phyloP scores from a whole-genome alignment of 1,140 invertebrate species.

The Spodoptera frugiperda region DNA sequence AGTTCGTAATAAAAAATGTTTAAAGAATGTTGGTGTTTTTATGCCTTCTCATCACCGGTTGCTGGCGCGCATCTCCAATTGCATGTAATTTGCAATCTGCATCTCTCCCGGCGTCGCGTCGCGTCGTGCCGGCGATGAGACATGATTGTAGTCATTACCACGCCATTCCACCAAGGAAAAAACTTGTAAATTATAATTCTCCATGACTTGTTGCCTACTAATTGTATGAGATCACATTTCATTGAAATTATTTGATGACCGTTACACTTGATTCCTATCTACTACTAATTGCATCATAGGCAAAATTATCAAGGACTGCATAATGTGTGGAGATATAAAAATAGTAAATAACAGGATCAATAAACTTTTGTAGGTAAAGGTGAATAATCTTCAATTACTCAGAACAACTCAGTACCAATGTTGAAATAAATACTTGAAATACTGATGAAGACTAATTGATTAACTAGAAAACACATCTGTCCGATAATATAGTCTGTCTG shows the following conservation, averaged over 20 bases:
- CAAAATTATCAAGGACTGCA: no score
- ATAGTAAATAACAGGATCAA: no score
- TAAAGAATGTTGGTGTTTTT: not conserved
- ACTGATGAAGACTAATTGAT: no score
- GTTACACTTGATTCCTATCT: no score
- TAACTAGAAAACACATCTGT: no score
- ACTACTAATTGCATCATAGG: no score
- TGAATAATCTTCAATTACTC: no score
- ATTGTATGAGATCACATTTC: not conserved
- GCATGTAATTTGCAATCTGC: conserved; percentile 33
- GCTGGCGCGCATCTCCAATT: conserved; percentile 3
- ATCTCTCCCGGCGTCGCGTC: conserved; percentile 10
- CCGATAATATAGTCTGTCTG: no score
- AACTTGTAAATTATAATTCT: conserved; percentile 15
- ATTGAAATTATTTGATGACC: not conserved
- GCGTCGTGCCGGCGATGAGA: conserved; percentile 8
- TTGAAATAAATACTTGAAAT: no score
- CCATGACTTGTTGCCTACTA: not conserved
- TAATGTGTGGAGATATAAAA: no score
- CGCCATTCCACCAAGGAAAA: conserved; percentile 2
- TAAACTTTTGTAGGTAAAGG: no score
- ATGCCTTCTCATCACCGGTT: not conserved
- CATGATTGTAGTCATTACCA: conserved; percentile 31
- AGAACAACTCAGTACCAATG: no score
- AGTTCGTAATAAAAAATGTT: not conserved